Conservation (phyloP, 2,888 invertebrate genomes). For the Hedychridium roseum region DNA sequence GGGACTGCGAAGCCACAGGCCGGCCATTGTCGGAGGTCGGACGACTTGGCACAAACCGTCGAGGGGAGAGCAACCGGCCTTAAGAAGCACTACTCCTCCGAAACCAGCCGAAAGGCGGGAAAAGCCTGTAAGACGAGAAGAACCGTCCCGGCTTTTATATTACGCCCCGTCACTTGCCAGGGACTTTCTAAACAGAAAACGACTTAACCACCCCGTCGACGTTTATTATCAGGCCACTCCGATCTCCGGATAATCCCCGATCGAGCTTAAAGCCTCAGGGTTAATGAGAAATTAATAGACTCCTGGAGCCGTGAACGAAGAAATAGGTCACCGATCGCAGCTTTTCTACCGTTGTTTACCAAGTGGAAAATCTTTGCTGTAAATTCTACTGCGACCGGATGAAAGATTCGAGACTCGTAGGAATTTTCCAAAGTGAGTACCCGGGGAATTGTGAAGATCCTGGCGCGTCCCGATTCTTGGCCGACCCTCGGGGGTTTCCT, state of each 20-base stretch:
- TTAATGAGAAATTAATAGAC: too few species aligned
- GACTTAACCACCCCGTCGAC: conserved; percentile 21
- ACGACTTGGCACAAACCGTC: conserved; percentile 54
- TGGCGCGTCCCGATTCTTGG: too few species aligned
- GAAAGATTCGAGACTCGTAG: neutral
- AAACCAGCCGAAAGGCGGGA: conserved; percentile 29
- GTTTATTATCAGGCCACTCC: too few species aligned
- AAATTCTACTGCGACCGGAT: neutral
- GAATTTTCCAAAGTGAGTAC: neutral
- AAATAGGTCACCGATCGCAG: too few species aligned
- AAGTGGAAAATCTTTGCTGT: too few species aligned
- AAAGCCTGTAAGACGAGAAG: conserved; percentile 36
- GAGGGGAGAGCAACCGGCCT: conserved; percentile 36
- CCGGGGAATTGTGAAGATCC: neutral
- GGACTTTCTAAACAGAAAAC: conserved; percentile 8
- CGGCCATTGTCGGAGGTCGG: conserved; percentile 52
- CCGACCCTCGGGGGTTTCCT: conserved; percentile 18
- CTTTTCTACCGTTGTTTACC: too few species aligned
- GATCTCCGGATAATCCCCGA: too few species aligned
- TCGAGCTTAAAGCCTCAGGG: too few species aligned
- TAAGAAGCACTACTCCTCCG: conserved; percentile 47
- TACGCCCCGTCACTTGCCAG: conserved; percentile 3
- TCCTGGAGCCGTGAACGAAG: too few species aligned
- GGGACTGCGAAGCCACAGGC: conserved; percentile 30
- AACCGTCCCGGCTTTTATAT: conserved; percentile 2